These are phyloP conservation scores for Drepana arcuata DNA, from an alignment of 1,140 invertebrate genomes.

Conservation along the genomic window DNA sequence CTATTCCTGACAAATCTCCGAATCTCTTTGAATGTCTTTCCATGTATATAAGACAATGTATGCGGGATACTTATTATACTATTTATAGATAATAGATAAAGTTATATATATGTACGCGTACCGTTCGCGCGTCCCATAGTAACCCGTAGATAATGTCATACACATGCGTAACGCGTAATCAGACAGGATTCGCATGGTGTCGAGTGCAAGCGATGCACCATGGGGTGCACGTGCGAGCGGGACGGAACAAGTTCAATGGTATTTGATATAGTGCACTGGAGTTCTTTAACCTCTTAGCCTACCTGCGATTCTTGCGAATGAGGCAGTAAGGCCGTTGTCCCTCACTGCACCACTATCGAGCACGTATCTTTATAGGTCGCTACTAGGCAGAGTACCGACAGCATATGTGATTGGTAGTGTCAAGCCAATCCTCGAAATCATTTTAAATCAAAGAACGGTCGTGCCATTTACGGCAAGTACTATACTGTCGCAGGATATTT, in stretches of 20 bases:
- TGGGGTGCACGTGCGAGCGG: slow-evolving; percentile 45
- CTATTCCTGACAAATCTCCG: too few species aligned
- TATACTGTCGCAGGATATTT: too few species aligned
- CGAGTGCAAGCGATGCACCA: slow-evolving; percentile 48
- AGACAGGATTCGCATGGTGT: slow-evolving; percentile 63
- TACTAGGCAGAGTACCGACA: slow-evolving; percentile 37
- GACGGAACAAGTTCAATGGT: slow-evolving; percentile 67
- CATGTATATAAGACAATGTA: too few species aligned
- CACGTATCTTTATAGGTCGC: slow-evolving; percentile 67
- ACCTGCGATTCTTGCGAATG: slow-evolving; percentile 70
- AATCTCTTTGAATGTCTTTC: too few species aligned
- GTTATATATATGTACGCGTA: too few species aligned
- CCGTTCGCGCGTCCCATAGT: slow-evolving; percentile 23
- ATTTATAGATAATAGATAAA: too few species aligned
- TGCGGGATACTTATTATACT: too few species aligned
- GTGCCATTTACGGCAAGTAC: too few species aligned
- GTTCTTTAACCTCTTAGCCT: slow-evolving; percentile 73
- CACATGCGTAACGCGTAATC: slow-evolving; percentile 64
- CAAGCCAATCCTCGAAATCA: too few species aligned
- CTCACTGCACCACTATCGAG: slow-evolving; percentile 55
- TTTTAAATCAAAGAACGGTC: too few species aligned
- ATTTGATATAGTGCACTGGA: slow-evolving; percentile 72
- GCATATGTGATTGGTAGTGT: too few species aligned
- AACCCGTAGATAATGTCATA: slow-evolving; percentile 44
- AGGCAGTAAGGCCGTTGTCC: slow-evolving; percentile 65